Evolutionary conservation across 2,113 vertebrate genomes (phyloP), one percentile per base, ranked within the genome.

Genomic region (Antigone vipio): DNA sequence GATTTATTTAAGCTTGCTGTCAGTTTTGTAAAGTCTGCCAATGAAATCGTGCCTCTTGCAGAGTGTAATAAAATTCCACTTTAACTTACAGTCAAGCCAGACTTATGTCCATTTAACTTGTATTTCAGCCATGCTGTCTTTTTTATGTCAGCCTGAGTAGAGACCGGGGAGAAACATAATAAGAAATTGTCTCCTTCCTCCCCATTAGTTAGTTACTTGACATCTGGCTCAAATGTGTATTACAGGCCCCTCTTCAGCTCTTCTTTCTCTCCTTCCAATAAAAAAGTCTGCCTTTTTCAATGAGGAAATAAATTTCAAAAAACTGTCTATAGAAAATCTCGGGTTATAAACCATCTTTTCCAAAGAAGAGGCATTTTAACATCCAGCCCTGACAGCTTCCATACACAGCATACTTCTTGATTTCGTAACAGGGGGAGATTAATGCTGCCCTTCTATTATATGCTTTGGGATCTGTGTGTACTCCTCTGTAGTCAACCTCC

Each of bases 391-490:
- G 78, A 73, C 71, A 80, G 78, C 92, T 88, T 85, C 93, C 90
- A 58, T 45, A 55, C 87, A 42, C 66, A 79, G 66, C 93, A 87
- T 92, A 16, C 30, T 92, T 83, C 86, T 87, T 81, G 92, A 75
- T 95, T 97, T 96, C 30, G 0, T 92, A 96, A 92, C 93, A 72
- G 81, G 49, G 63, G 58, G 81, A 96, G 82, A 95, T 96, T 95
- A 94, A 90, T 88, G 92, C 93, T 95, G 94, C 90, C 93, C 90
- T 96, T 96, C 86, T 96, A 45, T 95, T 96, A 50, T 64, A 32
- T 92, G 85, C 85, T 93, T 90, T 93, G 93, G 88, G 95, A 93
- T 97, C 95, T 95, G 66, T 88, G 55, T 95, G 95, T 96, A 74
- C 93, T 95, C 44, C 69, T 92, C 96, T 97, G 86, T 91, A 59